phyloP scores from a whole-genome alignment of 2,888 invertebrate genomes.

The Nomada flava region DNA sequence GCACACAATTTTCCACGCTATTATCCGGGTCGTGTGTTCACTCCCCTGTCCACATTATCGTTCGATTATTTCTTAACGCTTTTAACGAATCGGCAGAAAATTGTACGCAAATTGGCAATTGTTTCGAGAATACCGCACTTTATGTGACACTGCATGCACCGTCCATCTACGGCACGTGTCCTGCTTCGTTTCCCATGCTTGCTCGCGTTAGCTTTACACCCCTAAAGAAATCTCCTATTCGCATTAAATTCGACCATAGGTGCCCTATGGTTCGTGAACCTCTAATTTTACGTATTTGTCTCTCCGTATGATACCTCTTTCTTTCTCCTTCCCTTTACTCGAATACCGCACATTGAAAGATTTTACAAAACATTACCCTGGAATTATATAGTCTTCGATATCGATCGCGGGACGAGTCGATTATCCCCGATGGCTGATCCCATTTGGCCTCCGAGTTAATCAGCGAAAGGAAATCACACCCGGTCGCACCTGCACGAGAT shows the following conservation, averaged over 20 bases:
- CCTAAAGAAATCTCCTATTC: slow-evolving; percentile 17
- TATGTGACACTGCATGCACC: slow-evolving; percentile 50
- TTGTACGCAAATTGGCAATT: slow-evolving; percentile 5
- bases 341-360: slow-evolving; percentile 67
- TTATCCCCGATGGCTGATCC: background rate
- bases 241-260: slow-evolving; percentile 3
- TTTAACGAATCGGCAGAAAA: slow-evolving; percentile 3
- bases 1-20: slow-evolving; percentile 5
- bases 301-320: slow-evolving; percentile 2
- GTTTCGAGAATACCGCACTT: background rate
- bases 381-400: slow-evolving; percentile 76
- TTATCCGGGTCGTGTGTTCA: background rate
- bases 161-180: slow-evolving; percentile 52
- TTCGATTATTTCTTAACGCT: background rate
- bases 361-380: slow-evolving; percentile 80
- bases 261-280: slow-evolving; percentile 5
- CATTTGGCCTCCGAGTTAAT: background rate
- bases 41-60: no score
- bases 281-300: slow-evolving; percentile 37
- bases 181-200: slow-evolving; percentile 35
- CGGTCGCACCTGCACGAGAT: no score
- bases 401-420: slow-evolving; percentile 45
- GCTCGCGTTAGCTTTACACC: slow-evolving; percentile 41
- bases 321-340: slow-evolving; percentile 34
- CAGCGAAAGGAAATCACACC: background rate